phyloP scores from a whole-genome alignment of 2,888 invertebrate species.

The Synanthedon formicaeformis region DNA sequence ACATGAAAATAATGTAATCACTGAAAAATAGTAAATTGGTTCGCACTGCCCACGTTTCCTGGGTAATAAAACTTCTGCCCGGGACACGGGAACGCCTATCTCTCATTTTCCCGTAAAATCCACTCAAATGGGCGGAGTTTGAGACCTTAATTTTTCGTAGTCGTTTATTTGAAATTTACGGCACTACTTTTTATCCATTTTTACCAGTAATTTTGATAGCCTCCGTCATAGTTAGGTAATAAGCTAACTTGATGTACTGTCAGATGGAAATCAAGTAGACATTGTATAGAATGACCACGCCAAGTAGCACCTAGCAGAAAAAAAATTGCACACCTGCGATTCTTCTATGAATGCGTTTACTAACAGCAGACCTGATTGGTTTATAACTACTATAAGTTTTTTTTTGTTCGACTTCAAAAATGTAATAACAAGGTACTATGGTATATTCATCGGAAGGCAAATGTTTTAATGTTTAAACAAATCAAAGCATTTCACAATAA shows the following conservation, averaged over 20 bases:
- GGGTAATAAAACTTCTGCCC: constrained; percentile 41
- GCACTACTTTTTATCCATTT: background rate
- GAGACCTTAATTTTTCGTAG: background rate
- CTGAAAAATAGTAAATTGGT: constrained; percentile 6
- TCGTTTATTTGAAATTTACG: background rate
- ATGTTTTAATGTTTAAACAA: background rate
- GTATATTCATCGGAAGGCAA: background rate
- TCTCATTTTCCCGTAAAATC: constrained; percentile 35
- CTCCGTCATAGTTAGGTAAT: too few species aligned
- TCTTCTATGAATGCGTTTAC: too few species aligned
- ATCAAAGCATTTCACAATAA: background rate
- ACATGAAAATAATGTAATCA: background rate
- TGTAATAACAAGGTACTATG: too few species aligned
- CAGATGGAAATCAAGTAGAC: too few species aligned
- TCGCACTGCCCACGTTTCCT: constrained; percentile 8
- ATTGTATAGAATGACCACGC: too few species aligned
- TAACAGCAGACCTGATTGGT: too few species aligned
- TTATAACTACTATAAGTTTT: too few species aligned
- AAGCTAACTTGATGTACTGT: too few species aligned
- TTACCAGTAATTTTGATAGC: too few species aligned
- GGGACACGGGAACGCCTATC: constrained; percentile 39
- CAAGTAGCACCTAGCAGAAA: too few species aligned
- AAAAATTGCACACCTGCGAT: too few species aligned
- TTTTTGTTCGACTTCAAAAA: too few species aligned
- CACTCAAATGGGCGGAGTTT: constrained; percentile 23